Evolutionary conservation across 1,140 invertebrate species (phyloP), one percentile per base, ranked within the genome.

Genomic region (Tetraneura akinire): DNA sequence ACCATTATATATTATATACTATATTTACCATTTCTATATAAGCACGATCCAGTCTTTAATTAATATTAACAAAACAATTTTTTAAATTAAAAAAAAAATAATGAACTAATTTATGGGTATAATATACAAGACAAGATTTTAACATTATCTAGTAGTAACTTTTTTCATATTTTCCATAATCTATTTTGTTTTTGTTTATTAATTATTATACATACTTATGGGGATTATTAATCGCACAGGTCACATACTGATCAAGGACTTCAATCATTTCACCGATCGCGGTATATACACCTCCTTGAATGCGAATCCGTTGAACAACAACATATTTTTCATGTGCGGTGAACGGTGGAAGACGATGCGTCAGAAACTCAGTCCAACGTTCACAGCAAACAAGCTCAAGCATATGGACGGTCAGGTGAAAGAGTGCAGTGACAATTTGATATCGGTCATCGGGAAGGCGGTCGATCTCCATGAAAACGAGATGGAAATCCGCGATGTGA

Each of bases 401-500:
- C 23, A 64, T 10, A 85, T 85, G 83, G 81, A 82, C 23, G 73
- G 53, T 9, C 45, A 83, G 49, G 81, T 84, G 66, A 74, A 82
- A 9, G 82, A 81, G 14, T 83, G 83, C 68, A 71, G 71, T 47
- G 66, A 83, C 4, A 47, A 62, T 16, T 53, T 84, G 37, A 14
- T 82, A 88, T 16, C 88, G 88, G 83, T 14, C 23, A 21, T 78
- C 8, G 53, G 74, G 5, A 55, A 47, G 14, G 47, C 37, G 6
- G 21, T 78, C 11, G 37, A 18, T 13, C 55, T 84, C 86, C 16
- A 80, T 83, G 18, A 87, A 86, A 80, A 84, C 3, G 60, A 81
- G 80, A 68, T 88, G 11, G 88, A 88, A 83, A 86, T 90, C 42
- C 88, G 88, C 14, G 88, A 91, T 23, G 82, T 90, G 3, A 87